A percentile compares a stretch with the other conserved stretches of the same genome.
These are phyloP conservation scores for Drosophila infuscata DNA, from an alignment of 2,888 invertebrate genomes.

Conservation along the genomic window DNA sequence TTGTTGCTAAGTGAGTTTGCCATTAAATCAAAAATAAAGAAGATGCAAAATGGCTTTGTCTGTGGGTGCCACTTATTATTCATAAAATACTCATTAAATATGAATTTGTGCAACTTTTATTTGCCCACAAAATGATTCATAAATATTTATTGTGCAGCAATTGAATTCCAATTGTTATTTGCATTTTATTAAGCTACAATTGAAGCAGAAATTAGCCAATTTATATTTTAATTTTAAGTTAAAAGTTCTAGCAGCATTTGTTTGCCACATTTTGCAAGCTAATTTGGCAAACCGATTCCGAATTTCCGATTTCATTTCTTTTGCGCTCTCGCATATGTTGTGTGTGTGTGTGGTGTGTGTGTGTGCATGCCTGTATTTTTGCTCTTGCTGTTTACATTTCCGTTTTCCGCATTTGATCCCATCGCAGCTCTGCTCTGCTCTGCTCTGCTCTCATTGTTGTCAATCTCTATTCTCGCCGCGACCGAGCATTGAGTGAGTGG, in stretches of 20 bases:
- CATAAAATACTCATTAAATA: conserved; percentile 34
- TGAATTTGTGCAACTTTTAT: conserved; percentile 21
- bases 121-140: conserved; percentile 22
- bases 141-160: conserved; percentile 50
- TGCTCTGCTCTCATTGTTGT: conserved; percentile 14
- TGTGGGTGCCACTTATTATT: conserved; percentile 39
- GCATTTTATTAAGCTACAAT: neutral
- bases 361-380: conserved; percentile 4
- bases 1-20: conserved; percentile 38
- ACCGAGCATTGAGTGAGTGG: conserved; percentile 26
- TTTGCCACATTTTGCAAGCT: neutral
- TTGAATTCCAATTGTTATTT: conserved; percentile 17
- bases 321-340: neutral
- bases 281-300: neutral
- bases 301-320: neutral
- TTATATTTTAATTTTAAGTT: neutral
- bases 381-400: conserved; percentile 62
- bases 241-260: neutral
- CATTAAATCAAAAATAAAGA: conserved; percentile 40
- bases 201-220: neutral
- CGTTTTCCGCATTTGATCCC: conserved; percentile 47
- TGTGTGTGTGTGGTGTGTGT: neutral
- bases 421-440: conserved; percentile 11
- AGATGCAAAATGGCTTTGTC: conserved; percentile 1
- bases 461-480: conserved; percentile 20